These are phyloP conservation scores for Coleophora flavipennella DNA, from an alignment of 2,888 invertebrate genomes.

Conservation along the genomic window DNA sequence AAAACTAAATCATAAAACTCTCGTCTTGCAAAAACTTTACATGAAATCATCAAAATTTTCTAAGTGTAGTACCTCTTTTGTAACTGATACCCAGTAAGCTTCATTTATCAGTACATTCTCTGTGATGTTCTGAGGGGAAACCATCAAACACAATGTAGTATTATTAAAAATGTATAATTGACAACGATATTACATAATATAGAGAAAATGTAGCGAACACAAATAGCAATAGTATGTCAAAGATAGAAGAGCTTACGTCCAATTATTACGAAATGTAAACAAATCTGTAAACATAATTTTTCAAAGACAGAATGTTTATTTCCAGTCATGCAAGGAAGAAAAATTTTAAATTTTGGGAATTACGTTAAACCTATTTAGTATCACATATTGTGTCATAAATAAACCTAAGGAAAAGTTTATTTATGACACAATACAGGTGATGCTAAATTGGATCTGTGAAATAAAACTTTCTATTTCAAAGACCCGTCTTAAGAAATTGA, in stretches of 20 bases:
- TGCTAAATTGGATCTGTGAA: not conserved
- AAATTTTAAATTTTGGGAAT: slow-evolving; percentile 37
- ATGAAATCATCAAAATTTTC: slow-evolving; percentile 72
- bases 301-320: slow-evolving; percentile 30
- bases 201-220: slow-evolving; percentile 14
- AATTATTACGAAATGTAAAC: slow-evolving; percentile 52
- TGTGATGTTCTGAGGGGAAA: slow-evolving; percentile 94
- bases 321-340: slow-evolving; percentile 44
- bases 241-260: slow-evolving; percentile 55
- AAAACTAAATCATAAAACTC: slow-evolving; percentile 72
- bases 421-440: not conserved
- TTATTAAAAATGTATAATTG: slow-evolving; percentile 60
- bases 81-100: slow-evolving; percentile 93
- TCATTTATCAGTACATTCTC: slow-evolving; percentile 96
- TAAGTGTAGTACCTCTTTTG: slow-evolving; percentile 87
- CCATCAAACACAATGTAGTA: slow-evolving; percentile 67
- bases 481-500: slow-evolving; percentile 11
- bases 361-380: not conserved
- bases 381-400: too few species aligned
- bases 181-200: slow-evolving; percentile 18
- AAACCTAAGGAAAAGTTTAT: too few species aligned
- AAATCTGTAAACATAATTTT: slow-evolving; percentile 57
- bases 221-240: slow-evolving; percentile 15
- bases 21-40: slow-evolving; percentile 72
- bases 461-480: slow-evolving; percentile 19